Evolutionary conservation across 2,888 invertebrate genomes (phyloP), one percentile per base, ranked within the genome.

Genomic region (Eupeodes luniger): DNA sequence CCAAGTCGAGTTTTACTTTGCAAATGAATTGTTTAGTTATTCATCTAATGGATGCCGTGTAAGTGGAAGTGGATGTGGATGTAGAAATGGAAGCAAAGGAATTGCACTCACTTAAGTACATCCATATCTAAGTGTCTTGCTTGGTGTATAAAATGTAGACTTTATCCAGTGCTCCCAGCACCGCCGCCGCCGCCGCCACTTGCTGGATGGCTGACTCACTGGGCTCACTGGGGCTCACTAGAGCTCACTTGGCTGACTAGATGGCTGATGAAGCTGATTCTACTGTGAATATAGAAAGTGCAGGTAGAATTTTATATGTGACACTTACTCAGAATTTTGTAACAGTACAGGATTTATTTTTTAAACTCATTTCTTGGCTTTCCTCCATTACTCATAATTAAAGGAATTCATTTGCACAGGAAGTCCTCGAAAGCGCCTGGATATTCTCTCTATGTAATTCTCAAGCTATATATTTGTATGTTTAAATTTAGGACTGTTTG

Each of bases 1-100:
- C 4, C 10, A 40, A 70, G 55, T 55, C 12, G 67, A 72, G 66
- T 83, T 77, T 77, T 67, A 80, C 76, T 84, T 77, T 70, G 74
- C 72, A 81, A 88, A 88, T 85, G 85, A 88, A 81, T 88, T 88
- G 88, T 88, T 88, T 69, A 88, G 88, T 88, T 88, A 85, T 88
- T 88, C 85, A 85, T 81, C 78, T 88, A 88, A 81, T 85, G 88
- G 88, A 88, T 81, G 80, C 72, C 59, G 59, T 59, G 47, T 47
- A 59, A 72, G 6, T 59, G 57, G 57, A 72, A 57, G 75, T 72
- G 81, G 75, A 64, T 78, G 85, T 59, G 47, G 72, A 59, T 59
- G 6, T 59, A 27, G 57, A 72, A 72, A 69, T 66, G 81, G 75
- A 64, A 81, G 85, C 81, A 77, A 87, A 86, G 79, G 66, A 77